Evolutionary conservation across 1,140 invertebrate genomes (phyloP).

Genomic region (Halictus rubicundus): DNA sequence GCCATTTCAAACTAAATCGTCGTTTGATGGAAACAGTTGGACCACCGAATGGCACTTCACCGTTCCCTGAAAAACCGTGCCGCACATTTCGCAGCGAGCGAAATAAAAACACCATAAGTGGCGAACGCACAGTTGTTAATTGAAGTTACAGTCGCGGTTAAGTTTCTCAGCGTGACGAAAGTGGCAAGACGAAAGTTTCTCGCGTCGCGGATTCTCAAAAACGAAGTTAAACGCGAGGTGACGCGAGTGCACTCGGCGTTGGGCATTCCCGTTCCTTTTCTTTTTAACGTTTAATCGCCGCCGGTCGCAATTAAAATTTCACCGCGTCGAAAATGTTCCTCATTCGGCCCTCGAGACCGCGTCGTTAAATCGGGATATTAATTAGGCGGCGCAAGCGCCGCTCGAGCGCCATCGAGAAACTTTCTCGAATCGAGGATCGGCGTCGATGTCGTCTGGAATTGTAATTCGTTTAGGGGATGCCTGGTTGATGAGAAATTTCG

Average conservation of each 20-base stretch:
- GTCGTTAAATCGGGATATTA: slow-evolving; percentile 36
- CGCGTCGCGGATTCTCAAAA: slow-evolving; percentile 35
- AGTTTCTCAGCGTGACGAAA: neutral
- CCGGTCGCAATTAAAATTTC: slow-evolving; percentile 59
- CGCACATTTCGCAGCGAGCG: neutral
- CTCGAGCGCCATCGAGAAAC: neutral
- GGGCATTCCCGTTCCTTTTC: slow-evolving; percentile 20
- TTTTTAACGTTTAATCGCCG: slow-evolving; percentile 49
- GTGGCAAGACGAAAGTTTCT: slow-evolving; percentile 35
- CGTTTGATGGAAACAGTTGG: no score
- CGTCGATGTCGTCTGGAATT: neutral
- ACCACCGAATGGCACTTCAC: no score
- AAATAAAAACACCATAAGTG: neutral
- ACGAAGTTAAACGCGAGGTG: slow-evolving; percentile 25
- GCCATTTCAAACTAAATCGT: no score
- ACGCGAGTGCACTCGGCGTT: slow-evolving; percentile 44
- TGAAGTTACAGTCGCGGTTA: neutral
- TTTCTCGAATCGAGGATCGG: neutral
- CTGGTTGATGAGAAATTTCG: neutral
- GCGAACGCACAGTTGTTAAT: neutral
- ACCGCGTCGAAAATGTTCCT: slow-evolving; percentile 37
- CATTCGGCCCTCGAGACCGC: slow-evolving; percentile 1
- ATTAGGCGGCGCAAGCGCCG: slow-evolving; percentile 11
- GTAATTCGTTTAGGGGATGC: neutral
- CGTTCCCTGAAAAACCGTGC: neutral